A percentile compares a stretch with the other conserved stretches of the same genome.
These are phyloP conservation scores for Steinernema feltiae DNA, from an alignment of 1,140 invertebrate species.

Conservation along the genomic window DNA sequence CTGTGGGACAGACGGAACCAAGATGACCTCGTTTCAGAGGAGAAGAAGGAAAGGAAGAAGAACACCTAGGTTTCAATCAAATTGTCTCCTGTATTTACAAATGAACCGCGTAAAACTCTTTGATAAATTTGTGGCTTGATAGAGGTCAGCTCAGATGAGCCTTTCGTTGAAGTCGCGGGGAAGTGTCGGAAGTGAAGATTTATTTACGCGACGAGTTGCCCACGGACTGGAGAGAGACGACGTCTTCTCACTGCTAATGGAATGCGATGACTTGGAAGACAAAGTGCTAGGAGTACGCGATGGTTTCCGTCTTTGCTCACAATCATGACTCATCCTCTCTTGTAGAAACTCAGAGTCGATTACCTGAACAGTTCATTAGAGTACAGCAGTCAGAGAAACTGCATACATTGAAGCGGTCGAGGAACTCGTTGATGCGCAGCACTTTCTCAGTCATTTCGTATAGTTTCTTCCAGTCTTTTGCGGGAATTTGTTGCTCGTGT, in stretches of 20 bases:
- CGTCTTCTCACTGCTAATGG: background rate
- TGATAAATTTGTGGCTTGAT: too few species aligned
- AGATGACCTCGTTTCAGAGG: background rate
- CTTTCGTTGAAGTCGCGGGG: background rate
- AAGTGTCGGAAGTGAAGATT: background rate
- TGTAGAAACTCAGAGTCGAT: background rate
- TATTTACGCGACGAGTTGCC: background rate
- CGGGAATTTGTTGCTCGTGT: background rate
- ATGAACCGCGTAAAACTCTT: too few species aligned
- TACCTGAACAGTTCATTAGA: background rate
- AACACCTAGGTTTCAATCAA: background rate
- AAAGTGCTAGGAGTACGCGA: background rate
- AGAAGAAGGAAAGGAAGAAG: background rate
- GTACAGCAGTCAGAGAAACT: background rate
- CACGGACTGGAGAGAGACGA: background rate
- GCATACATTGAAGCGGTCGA: background rate
- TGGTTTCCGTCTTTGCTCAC: background rate
- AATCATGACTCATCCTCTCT: background rate
- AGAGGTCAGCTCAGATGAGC: background rate
- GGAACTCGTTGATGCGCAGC: background rate
- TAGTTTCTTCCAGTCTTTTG: background rate
- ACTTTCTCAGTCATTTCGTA: background rate
- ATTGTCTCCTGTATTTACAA: too few species aligned
- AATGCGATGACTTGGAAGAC: background rate
- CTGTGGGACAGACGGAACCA: background rate